Percentiles rank a stretch among this genome's conserved stretches.
phyloP scores from a whole-genome alignment of 2,888 invertebrate species.

The Stenurella melanura region DNA sequence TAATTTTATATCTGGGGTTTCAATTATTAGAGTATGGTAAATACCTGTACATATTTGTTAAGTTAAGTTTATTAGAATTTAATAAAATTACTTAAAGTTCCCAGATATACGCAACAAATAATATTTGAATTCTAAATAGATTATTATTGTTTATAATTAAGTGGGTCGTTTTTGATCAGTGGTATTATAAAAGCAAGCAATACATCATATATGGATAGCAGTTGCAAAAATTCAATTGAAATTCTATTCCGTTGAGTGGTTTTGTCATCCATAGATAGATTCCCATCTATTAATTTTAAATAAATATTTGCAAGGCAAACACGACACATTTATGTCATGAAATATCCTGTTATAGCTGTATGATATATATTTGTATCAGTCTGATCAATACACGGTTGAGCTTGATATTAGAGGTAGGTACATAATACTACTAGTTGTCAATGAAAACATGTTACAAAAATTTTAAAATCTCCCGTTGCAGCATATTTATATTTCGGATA shows the following conservation, averaged over 20 bases:
- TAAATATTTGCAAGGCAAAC: slow-evolving; percentile 1
- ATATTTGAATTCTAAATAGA: too few relatives aligned
- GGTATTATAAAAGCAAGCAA: neutral
- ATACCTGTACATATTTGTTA: too few relatives aligned
- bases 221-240: neutral
- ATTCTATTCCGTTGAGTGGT: neutral
- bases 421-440: neutral
- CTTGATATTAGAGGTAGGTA: neutral
- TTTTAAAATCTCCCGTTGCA: too few relatives aligned
- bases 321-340: neutral
- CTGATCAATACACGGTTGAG: neutral
- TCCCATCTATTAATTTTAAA: neutral
- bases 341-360: neutral
- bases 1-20: too few relatives aligned
- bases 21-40: too few relatives aligned
- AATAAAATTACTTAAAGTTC: too few relatives aligned
- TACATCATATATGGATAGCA: neutral
- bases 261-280: neutral
- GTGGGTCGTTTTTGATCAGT: too few relatives aligned
- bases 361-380: neutral
- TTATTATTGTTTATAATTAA: too few relatives aligned
- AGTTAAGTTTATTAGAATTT: too few relatives aligned
- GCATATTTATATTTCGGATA: too few relatives aligned
- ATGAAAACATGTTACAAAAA: neutral
- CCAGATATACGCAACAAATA: too few relatives aligned